Percentiles rank a stretch among this genome's conserved stretches.
These are phyloP conservation scores for Cephus sareptanus DNA, from an alignment of 2,888 invertebrate species.

Conservation along the genomic window DNA sequence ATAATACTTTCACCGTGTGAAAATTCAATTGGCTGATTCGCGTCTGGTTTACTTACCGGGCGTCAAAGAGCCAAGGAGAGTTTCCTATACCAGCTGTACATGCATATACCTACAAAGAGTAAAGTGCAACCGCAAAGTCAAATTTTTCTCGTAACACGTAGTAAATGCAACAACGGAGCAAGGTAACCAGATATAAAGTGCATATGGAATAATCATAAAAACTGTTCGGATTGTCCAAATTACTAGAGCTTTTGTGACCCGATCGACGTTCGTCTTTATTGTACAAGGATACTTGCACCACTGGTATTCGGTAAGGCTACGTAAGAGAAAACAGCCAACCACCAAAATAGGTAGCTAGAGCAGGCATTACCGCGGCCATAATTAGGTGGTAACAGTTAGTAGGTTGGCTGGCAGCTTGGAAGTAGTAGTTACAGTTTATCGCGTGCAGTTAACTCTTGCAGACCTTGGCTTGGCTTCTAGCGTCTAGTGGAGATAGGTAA, in stretches of 20 bases:
- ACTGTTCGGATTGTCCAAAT: not conserved
- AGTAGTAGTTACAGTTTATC: conserved; percentile 44
- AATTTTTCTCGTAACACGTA: not conserved
- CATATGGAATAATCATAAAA: too few relatives aligned
- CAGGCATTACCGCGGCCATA: conserved; percentile 37
- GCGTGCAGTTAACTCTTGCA: conserved; percentile 38
- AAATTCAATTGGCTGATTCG: not conserved
- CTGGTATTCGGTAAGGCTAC: not conserved
- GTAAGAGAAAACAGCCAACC: conserved; percentile 16
- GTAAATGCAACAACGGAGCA: not conserved
- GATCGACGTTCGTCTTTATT: not conserved
- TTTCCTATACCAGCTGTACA: not conserved
- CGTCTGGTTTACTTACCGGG: not conserved
- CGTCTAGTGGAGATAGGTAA: not conserved
- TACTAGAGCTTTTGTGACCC: not conserved
- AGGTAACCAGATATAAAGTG: too few relatives aligned
- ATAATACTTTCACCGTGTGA: not conserved
- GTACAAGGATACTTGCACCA: not conserved
- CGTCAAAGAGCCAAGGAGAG: not conserved
- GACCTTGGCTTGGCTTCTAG: not conserved
- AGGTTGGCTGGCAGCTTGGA: conserved; percentile 35
- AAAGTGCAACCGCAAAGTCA: not conserved
- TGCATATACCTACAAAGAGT: not conserved
- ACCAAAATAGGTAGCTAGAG: conserved; percentile 24
- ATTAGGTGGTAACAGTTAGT: conserved; percentile 49